phyloP scores from a whole-genome alignment of 2,888 invertebrate species.

The Ecliptopera silaceata region DNA sequence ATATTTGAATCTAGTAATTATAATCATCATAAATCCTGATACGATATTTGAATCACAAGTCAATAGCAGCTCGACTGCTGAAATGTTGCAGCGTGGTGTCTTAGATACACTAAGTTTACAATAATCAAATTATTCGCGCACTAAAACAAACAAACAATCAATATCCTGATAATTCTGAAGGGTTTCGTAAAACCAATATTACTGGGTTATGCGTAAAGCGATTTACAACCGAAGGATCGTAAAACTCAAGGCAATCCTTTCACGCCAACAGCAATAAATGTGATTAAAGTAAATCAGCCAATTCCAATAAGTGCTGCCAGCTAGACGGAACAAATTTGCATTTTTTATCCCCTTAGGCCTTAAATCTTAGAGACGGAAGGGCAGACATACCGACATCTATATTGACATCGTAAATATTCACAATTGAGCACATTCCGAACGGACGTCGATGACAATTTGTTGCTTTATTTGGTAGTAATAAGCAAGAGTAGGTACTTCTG shows the following conservation, averaged over 20 bases:
- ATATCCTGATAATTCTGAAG: no score
- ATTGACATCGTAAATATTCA: conserved; percentile 73
- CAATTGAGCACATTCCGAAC: conserved; percentile 54
- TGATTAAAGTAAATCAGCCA: conserved; percentile 78
- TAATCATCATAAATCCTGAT: no score
- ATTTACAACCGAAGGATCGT: conserved; percentile 43
- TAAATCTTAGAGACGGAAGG: conserved; percentile 54
- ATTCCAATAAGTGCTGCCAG: conserved; percentile 78
- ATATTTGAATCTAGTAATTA: no score
- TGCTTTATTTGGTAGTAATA: conserved; percentile 17
- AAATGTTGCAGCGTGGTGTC: no score
- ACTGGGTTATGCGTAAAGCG: conserved; percentile 29
- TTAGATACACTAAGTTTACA: no score
- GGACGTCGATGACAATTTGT: conserved; percentile 25
- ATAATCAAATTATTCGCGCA: no score
- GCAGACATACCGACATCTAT: conserved; percentile 57
- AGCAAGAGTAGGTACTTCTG: no score
- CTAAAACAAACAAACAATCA: no score
- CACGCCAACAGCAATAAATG: conserved; percentile 57
- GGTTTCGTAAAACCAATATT: conserved; percentile 14
- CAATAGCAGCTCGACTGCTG: no score
- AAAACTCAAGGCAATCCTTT: conserved; percentile 63
- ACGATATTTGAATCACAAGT: no score
- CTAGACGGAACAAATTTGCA: conserved; percentile 69
- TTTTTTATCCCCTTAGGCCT: conserved; percentile 67